phyloP scores from a whole-genome alignment of 2,888 invertebrate species.

The Lordiphosa fenestrarum region DNA sequence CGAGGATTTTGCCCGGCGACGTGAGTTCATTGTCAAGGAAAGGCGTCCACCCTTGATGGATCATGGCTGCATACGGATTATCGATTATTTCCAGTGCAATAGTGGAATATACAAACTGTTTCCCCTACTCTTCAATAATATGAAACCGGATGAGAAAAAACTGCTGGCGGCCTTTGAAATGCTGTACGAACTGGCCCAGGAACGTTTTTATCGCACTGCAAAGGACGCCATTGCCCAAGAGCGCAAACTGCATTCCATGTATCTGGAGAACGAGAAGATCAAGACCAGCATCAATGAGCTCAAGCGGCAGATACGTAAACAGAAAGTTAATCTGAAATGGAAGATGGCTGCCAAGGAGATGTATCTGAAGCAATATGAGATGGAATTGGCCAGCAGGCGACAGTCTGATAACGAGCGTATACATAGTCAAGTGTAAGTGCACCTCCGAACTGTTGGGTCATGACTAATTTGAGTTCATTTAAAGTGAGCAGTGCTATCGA shows the following conservation, averaged over 20 bases:
- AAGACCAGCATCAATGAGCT: constrained; percentile 17
- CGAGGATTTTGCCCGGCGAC: constrained; percentile 34
- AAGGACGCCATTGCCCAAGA: constrained; percentile 36
- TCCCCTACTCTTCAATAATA: constrained; percentile 10
- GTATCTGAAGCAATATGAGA: constrained; percentile 20
- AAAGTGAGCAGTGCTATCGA: constrained; percentile 59
- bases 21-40: constrained; percentile 34
- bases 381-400: constrained; percentile 16
- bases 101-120: constrained; percentile 31
- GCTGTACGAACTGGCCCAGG: constrained; percentile 27
- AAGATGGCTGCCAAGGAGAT: constrained; percentile 14
- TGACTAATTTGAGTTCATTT: neutral
- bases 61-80: constrained; percentile 45
- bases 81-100: constrained; percentile 54
- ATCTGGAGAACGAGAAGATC: constrained; percentile 33
- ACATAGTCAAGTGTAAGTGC: constrained; percentile 37
- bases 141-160: constrained; percentile 29
- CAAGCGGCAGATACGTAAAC: constrained; percentile 3
- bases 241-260: constrained; percentile 30
- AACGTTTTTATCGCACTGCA: constrained; percentile 37
- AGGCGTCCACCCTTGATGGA: constrained; percentile 42
- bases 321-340: neutral
- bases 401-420: constrained; percentile 24
- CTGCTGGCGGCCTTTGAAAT: constrained; percentile 39
- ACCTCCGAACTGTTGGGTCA: neutral